A percentile compares a stretch with the other conserved stretches of the same genome.
These are phyloP conservation scores for Ditylenchus weischeri DNA, from an alignment of 2,888 invertebrate genomes.

Conservation along the genomic window DNA sequence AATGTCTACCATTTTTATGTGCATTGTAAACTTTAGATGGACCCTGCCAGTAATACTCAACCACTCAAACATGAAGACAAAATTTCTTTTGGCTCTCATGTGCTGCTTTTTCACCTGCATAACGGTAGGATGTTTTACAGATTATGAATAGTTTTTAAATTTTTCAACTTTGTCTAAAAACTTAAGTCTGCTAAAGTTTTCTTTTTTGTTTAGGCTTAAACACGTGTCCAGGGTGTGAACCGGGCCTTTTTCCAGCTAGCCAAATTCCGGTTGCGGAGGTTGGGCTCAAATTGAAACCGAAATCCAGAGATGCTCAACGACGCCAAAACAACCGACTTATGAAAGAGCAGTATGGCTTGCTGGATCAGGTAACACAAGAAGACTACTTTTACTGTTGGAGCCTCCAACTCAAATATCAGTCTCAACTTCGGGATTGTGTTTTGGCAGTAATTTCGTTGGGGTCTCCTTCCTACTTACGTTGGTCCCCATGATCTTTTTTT, in stretches of 20 bases:
- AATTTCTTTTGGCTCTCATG: background rate
- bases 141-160: background rate
- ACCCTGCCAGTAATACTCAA: background rate
- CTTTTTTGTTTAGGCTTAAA: conserved; percentile 62
- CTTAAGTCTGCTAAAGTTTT: too few relatives aligned
- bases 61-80: conserved; percentile 8
- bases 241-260: conserved; percentile 66
- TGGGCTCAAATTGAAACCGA: background rate
- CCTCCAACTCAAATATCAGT: too few relatives aligned
- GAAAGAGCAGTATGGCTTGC: conserved; percentile 23
- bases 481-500: background rate
- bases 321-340: conserved; percentile 14
- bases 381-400: too few relatives aligned
- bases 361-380: conserved; percentile 10
- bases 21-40: too few relatives aligned
- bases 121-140: background rate
- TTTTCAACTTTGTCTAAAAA: background rate
- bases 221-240: conserved; percentile 89
- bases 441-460: too few relatives aligned
- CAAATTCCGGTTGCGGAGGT: background rate
- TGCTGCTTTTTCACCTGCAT: background rate
- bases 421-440: too few relatives aligned
- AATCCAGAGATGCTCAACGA: conserved; percentile 14
- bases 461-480: too few relatives aligned
- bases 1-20: too few relatives aligned